Percentiles rank a stretch among this genome's conserved stretches.
These are phyloP conservation scores for Protosalanx chinensis DNA, from an alignment of 2,797 vertebrate genomes.

Conservation along the genomic window DNA sequence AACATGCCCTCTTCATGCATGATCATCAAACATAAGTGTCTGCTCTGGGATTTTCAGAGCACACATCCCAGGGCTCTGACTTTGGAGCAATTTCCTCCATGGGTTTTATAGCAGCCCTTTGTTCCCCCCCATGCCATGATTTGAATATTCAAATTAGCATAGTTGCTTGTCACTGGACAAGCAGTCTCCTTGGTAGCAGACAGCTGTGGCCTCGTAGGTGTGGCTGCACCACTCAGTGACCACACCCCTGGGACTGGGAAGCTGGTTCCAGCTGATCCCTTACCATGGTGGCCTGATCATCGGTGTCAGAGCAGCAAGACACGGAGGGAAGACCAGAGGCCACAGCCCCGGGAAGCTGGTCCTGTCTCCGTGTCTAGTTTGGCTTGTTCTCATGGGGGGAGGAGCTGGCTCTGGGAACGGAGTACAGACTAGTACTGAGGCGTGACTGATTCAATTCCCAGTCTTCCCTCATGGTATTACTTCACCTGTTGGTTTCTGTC, in stretches of 20 bases:
- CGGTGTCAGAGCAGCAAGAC: slow-evolving; percentile 10
- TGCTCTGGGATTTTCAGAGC: slow-evolving; percentile 58
- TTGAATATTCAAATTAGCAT: slow-evolving; percentile 72
- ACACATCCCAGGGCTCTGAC: slow-evolving; percentile 49
- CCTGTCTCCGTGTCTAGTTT: neutral
- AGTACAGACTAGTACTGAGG: neutral
- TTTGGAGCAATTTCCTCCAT: slow-evolving; percentile 52
- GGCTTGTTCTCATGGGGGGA: no score
- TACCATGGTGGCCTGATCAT: no score
- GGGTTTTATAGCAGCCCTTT: slow-evolving; percentile 50
- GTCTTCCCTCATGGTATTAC: neutral
- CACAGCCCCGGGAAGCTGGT: slow-evolving; percentile 5
- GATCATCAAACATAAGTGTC: slow-evolving; percentile 52
- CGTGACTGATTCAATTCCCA: slow-evolving; percentile 1
- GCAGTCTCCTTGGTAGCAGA: no score
- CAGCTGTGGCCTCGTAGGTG: no score
- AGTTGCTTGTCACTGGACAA: slow-evolving; percentile 9
- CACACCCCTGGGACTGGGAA: no score
- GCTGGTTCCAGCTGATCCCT: no score
- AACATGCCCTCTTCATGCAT: slow-evolving; percentile 50
- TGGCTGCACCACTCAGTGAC: no score
- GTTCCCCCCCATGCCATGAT: slow-evolving; percentile 52
- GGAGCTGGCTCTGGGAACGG: neutral
- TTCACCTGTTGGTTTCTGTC: slow-evolving; percentile 1
- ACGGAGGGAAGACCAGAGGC: slow-evolving; percentile 15